Conservation (phyloP, 2,113 vertebrate genomes). For the Diadophis punctatus region DNA sequence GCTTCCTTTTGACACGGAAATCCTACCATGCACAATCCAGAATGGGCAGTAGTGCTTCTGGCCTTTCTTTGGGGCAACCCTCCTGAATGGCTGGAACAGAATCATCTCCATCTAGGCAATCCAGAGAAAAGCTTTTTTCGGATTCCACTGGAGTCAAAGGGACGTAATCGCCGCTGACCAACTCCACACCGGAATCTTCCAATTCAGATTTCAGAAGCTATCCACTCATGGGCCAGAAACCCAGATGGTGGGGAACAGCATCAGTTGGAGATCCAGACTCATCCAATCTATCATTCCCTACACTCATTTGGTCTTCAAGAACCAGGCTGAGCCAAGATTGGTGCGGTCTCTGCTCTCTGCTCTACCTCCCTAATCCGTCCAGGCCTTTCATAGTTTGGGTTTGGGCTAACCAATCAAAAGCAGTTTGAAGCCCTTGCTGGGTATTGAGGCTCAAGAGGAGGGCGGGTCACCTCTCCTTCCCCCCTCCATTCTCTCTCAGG, state of each 20-base stretch:
- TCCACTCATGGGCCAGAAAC: neutral
- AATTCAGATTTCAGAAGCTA: conserved; percentile 70
- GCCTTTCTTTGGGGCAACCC: neutral
- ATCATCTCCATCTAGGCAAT: conserved; percentile 22
- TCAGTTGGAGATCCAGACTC: neutral
- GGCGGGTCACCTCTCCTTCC: no score
- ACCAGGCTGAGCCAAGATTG: neutral
- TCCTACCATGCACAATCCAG: neutral
- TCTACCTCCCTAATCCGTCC: no score
- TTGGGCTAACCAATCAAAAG: no score
- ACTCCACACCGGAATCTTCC: conserved; percentile 84
- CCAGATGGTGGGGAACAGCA: neutral
- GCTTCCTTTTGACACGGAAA: conserved; percentile 45
- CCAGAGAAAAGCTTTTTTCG: conserved; percentile 50
- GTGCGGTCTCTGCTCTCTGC: no score
- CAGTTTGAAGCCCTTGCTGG: no score
- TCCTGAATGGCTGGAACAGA: neutral
- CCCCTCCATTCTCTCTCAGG: no score
- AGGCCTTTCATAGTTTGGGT: no score
- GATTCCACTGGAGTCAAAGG: conserved; percentile 52
- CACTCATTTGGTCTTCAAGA: neutral
- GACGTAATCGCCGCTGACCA: conserved; percentile 62
- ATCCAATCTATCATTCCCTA: neutral
- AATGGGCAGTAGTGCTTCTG: neutral
- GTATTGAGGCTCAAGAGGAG: no score